Percentiles rank a stretch among this genome's conserved stretches.
Conservation (phyloP, 2,797 vertebrate genomes). For the Champsocephalus esox region DNA sequence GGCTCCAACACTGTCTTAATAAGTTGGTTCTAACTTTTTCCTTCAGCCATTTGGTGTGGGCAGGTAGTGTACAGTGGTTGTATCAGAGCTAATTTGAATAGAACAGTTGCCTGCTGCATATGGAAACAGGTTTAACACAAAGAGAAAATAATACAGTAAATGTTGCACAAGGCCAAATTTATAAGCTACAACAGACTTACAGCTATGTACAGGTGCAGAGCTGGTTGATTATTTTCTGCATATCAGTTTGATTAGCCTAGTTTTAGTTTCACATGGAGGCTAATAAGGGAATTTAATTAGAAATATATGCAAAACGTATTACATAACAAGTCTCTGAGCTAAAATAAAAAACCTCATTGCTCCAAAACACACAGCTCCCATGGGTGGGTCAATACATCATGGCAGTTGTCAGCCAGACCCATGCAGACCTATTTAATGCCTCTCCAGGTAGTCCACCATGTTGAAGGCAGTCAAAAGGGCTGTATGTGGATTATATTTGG, state of each 20-base stretch:
- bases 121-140: not conserved
- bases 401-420: slow-evolving; percentile 52
- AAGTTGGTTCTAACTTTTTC: not conserved
- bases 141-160: not conserved
- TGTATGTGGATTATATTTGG: slow-evolving; percentile 33
- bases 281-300: slow-evolving; percentile 38
- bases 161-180: not conserved
- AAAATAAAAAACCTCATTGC: slow-evolving; percentile 51
- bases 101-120: not conserved
- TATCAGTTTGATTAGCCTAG: not conserved
- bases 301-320: slow-evolving; percentile 39
- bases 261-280: slow-evolving; percentile 17
- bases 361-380: slow-evolving; percentile 41
- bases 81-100: not conserved
- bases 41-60: not conserved
- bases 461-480: slow-evolving; percentile 35
- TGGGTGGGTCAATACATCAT: slow-evolving; percentile 59
- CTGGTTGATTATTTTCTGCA: not conserved
- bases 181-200: not conserved
- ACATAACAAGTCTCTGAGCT: slow-evolving; percentile 45
- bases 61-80: not conserved
- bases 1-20: not conserved
- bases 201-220: not conserved
- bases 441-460: slow-evolving; percentile 55
- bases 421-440: slow-evolving; percentile 41